phyloP scores from a whole-genome alignment of 2,888 invertebrate genomes.

The Autographa pulchrina region DNA sequence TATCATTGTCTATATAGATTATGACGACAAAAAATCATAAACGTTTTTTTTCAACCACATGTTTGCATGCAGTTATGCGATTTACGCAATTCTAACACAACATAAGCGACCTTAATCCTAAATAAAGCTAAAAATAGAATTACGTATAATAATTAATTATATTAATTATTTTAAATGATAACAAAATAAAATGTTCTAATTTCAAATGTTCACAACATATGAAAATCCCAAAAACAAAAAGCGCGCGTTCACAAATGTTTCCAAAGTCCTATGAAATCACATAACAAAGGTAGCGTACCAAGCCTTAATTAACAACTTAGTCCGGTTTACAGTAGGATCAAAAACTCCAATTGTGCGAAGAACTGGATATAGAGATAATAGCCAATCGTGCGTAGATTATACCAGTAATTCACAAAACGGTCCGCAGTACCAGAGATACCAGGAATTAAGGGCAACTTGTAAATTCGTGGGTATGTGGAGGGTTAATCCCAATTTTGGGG shows the following conservation, averaged over 20 bases:
- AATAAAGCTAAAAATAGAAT: neutral
- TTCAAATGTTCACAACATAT: slow-evolving; percentile 22
- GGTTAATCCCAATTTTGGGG: slow-evolving; percentile 53
- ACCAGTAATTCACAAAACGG: slow-evolving; percentile 58
- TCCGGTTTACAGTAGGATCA: slow-evolving; percentile 66
- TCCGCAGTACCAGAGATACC: slow-evolving; percentile 48
- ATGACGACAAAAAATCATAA: no score
- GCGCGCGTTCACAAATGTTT: slow-evolving; percentile 18
- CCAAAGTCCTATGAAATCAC: slow-evolving; percentile 49
- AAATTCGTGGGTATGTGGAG: slow-evolving; percentile 58
- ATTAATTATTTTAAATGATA: neutral
- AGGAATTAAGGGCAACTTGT: slow-evolving; percentile 60
- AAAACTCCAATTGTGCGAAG: slow-evolving; percentile 71
- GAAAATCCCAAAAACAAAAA: slow-evolving; percentile 26
- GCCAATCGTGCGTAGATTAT: slow-evolving; percentile 58
- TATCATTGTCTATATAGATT: no score
- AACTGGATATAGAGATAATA: slow-evolving; percentile 58
- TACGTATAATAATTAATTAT: no score
- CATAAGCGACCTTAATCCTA: no score
- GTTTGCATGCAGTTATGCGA: no score
- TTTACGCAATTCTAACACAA: no score
- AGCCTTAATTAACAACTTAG: slow-evolving; percentile 68
- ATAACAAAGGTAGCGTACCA: slow-evolving; percentile 57
- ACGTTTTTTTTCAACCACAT: no score
- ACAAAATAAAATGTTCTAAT: slow-evolving; percentile 12